Percentiles rank a stretch among this genome's conserved stretches.
These are phyloP conservation scores for Dichetophora obliterata DNA, from an alignment of 2,888 invertebrate genomes.

Conservation along the genomic window DNA sequence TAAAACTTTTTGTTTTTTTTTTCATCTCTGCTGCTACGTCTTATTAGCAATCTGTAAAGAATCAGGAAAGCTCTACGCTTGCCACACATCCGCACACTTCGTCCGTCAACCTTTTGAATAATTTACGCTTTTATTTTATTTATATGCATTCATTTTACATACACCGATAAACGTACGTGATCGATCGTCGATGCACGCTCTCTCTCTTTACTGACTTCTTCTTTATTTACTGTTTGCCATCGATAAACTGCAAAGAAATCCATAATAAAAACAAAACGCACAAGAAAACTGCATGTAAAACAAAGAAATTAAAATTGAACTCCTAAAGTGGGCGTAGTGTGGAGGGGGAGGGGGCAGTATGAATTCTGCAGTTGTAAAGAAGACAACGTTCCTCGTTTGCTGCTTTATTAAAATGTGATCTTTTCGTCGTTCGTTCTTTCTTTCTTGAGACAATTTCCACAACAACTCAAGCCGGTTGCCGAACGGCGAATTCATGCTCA, in stretches of 20 bases:
- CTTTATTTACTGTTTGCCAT: too few species aligned
- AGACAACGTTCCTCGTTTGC: neutral
- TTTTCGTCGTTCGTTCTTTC: neutral
- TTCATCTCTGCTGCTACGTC: too few species aligned
- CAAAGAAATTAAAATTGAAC: constrained; percentile 1
- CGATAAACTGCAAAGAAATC: constrained; percentile 18
- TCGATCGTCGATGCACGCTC: neutral
- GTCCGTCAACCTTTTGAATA: neutral
- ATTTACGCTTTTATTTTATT: neutral
- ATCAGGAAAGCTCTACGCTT: too few species aligned
- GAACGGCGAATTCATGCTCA: constrained; percentile 21
- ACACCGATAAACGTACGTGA: neutral
- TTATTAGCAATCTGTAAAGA: too few species aligned
- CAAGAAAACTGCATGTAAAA: constrained; percentile 27
- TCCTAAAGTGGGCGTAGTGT: neutral
- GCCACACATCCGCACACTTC: neutral
- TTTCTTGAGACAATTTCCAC: neutral
- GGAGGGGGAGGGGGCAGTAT: neutral
- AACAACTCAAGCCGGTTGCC: neutral
- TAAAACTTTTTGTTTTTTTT: too few species aligned
- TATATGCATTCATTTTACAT: neutral
- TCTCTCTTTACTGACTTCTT: too few species aligned
- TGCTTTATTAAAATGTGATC: neutral
- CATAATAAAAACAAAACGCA: constrained; percentile 33
- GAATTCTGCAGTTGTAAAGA: neutral